Base-by-base conservation (phyloP, 2,888 invertebrate species). In the Cenopis cana region DNA sequence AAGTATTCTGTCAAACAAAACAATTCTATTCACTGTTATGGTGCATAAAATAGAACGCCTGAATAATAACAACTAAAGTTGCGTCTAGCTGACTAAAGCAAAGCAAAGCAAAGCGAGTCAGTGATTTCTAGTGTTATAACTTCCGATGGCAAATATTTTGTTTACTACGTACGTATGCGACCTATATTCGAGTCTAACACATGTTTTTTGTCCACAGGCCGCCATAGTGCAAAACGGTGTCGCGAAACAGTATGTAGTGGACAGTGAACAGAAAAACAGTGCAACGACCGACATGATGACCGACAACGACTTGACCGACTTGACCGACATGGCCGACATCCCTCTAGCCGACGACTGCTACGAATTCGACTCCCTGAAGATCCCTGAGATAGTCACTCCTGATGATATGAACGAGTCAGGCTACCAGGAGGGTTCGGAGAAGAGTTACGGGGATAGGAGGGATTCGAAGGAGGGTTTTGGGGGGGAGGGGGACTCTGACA, bases 401-500 rank as follows among this genome's bases (percentile, higher is more conserved):
- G 93, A 93, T 33, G 93, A 93, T 57, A 91, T 93, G 91, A 91
- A 89, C 79, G 93, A 93, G 76, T 91, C 91, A 1, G 93, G 93
- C 1, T 93, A 91, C 68, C 92, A 91, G 74, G 93, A 92, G 75
- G 92, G 91, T 0, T 93, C 93, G 2, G 93, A 93, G 77, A 85
- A 86, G 78, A 93, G 93, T 73, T 93, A 85, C 69, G 92, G 93
- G 69, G 93, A 93, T 29, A 79, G 93, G 75, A 81, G 93, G 75
- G 92, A 92, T 74, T 91, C 91, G 4, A 92, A 92, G 78, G 92
- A 91, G 75, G 91, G 91, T 1, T 91, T 90, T 70, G 88, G 91
- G 4, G 90, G 91, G 17, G 92, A 93, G 69, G 89, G 89, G 14
- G 93, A 93, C 75, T 91, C 91, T 59, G 95, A 94, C 78, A 91